Percentiles rank a stretch among this genome's conserved stretches.
Evolutionary conservation across 2,888 invertebrate genomes (phyloP).

Genomic region (Torymus texanus): DNA sequence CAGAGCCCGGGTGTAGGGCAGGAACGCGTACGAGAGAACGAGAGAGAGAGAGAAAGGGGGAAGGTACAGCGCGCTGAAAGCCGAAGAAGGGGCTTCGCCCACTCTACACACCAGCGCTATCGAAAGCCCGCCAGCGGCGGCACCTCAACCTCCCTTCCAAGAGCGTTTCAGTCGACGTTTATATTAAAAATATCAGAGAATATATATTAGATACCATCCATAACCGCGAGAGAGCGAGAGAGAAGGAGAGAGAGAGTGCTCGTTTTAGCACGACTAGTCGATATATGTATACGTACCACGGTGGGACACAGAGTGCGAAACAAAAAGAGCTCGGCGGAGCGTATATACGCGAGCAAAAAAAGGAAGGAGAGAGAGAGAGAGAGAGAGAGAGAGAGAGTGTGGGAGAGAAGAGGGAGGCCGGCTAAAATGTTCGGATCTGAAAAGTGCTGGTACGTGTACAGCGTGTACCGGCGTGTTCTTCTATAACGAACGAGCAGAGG

Average conservation of each 20-base stretch:
- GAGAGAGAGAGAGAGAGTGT: too few species aligned
- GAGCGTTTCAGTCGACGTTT: neutral
- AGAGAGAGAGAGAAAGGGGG: neutral
- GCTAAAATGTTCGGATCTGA: constrained; percentile 9
- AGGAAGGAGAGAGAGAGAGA: too few species aligned
- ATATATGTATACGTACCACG: too few species aligned
- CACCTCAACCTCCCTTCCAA: neutral
- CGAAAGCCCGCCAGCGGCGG: too few species aligned
- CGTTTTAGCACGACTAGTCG: too few species aligned
- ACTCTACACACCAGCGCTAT: too few species aligned
- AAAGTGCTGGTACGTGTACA: constrained; percentile 17
- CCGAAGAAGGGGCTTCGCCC: constrained; percentile 7
- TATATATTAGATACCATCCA: constrained; percentile 15
- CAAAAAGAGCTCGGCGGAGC: too few species aligned
- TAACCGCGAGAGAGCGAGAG: neutral
- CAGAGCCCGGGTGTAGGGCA: neutral
- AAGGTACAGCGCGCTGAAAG: neutral
- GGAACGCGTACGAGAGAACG: neutral
- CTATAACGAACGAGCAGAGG: constrained; percentile 5
- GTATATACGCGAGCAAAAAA: too few species aligned
- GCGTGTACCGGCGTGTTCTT: neutral
- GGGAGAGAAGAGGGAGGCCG: neutral
- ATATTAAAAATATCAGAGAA: constrained; percentile 6
- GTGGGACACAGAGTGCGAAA: too few species aligned
- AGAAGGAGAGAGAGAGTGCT: too few species aligned